phyloP scores from a whole-genome alignment of 1,140 invertebrate genomes.

The Capitella teleta region DNA sequence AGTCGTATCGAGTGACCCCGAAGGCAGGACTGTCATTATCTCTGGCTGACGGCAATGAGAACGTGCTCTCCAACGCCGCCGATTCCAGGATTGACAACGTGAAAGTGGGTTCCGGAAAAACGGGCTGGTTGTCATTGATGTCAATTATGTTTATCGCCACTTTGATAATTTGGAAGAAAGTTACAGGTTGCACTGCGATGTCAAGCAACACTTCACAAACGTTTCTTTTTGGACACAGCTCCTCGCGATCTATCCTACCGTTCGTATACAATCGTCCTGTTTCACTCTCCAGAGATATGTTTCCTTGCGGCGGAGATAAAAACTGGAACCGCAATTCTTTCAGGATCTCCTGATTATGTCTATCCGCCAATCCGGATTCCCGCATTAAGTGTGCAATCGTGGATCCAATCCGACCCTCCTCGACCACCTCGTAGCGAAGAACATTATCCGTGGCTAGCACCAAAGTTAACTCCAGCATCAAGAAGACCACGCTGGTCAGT shows the following conservation, averaged over 20 bases:
- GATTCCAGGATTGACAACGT: constrained; percentile 2
- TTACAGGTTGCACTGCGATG: constrained; percentile 10
- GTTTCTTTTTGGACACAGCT: constrained; percentile 1
- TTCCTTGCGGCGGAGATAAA: no score
- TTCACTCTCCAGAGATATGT: no score
- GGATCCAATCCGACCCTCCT: no score
- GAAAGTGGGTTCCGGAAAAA: background rate
- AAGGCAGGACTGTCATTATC: constrained; percentile 6
- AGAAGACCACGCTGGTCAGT: no score
- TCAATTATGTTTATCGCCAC: constrained; percentile 9
- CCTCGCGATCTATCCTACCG: constrained; percentile 6
- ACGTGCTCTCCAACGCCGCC: background rate
- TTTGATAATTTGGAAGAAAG: constrained; percentile 12
- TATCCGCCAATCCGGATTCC: no score
- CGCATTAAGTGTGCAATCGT: no score
- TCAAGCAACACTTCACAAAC: constrained; percentile 3
- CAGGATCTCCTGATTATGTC: no score
- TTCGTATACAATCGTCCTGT: background rate
- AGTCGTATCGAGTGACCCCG: constrained; percentile 2
- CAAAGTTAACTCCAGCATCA: no score
- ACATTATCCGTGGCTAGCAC: no score
- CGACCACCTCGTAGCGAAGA: no score
- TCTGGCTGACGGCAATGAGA: constrained; percentile 1
- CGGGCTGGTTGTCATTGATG: constrained; percentile 11
- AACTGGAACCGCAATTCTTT: no score